Evolutionary conservation across 2,797 vertebrate genomes (phyloP).

Genomic region (Potorous gilbertii): DNA sequence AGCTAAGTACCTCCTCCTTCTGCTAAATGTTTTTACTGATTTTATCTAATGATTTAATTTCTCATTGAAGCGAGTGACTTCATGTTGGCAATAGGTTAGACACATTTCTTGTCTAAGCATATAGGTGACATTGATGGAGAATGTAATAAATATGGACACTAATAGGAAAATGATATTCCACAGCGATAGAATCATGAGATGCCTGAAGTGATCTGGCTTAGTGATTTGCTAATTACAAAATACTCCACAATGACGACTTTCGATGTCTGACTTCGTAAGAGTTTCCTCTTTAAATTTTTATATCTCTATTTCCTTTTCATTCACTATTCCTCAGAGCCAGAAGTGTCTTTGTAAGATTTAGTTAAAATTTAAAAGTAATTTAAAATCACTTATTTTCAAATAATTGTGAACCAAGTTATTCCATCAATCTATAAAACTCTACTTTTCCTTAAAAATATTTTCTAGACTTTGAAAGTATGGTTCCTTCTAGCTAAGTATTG

Average conservation of each 20-base stretch:
- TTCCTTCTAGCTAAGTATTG: not conserved
- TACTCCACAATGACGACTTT: not conserved
- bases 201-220: not conserved
- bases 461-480: not conserved
- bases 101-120: not conserved
- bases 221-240: not conserved
- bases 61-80: conserved; percentile 1
- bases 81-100: not conserved
- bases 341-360: not conserved
- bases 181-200: not conserved
- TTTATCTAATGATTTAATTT: not conserved
- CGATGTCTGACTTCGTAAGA: not conserved
- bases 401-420: not conserved
- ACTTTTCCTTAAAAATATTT: not conserved
- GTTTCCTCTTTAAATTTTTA: not conserved
- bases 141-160: not conserved
- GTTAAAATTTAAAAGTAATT: not conserved
- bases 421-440: not conserved
- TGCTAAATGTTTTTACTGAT: not conserved
- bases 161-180: not conserved
- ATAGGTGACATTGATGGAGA: not conserved
- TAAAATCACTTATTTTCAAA: not conserved
- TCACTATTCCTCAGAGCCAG: not conserved
- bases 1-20: not conserved
- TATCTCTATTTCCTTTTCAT: not conserved